These are phyloP conservation scores for Poecilia latipinna DNA, from an alignment of 2,113 vertebrate species.

Conservation along the genomic window DNA sequence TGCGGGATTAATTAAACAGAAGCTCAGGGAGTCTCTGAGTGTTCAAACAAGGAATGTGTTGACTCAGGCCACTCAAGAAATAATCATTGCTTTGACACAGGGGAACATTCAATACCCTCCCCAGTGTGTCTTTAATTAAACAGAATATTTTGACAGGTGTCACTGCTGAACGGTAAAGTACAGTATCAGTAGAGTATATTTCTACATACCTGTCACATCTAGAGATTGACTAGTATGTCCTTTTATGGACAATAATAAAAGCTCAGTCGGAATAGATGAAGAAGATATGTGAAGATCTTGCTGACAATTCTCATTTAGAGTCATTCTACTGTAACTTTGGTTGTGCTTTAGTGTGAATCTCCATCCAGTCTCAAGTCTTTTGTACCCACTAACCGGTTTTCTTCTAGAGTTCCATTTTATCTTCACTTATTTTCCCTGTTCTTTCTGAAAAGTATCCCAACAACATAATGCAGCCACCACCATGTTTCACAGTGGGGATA, in stretches of 20 bases:
- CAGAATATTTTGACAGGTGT: not conserved
- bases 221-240: not conserved
- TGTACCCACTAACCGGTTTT: not conserved
- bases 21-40: slow-evolving; percentile 19
- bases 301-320: not conserved
- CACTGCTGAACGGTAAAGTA: not conserved
- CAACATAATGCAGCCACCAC: no score
- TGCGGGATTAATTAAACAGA: not conserved
- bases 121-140: slow-evolving; percentile 37
- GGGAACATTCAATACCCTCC: slow-evolving; percentile 30
- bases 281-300: not conserved
- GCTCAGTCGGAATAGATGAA: not conserved
- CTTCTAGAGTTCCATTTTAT: no score
- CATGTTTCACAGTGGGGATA: no score
- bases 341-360: not conserved
- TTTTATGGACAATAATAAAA: not conserved
- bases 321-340: not conserved
- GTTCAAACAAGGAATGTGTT: slow-evolving; percentile 54
- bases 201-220: not conserved
- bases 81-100: slow-evolving; percentile 33
- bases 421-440: no score
- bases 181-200: not conserved
- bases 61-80: slow-evolving; percentile 28
- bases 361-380: not conserved
- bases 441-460: no score